These are phyloP conservation scores for Sturnus vulgaris DNA, from an alignment of 2,113 vertebrate species.

Conservation along the genomic window DNA sequence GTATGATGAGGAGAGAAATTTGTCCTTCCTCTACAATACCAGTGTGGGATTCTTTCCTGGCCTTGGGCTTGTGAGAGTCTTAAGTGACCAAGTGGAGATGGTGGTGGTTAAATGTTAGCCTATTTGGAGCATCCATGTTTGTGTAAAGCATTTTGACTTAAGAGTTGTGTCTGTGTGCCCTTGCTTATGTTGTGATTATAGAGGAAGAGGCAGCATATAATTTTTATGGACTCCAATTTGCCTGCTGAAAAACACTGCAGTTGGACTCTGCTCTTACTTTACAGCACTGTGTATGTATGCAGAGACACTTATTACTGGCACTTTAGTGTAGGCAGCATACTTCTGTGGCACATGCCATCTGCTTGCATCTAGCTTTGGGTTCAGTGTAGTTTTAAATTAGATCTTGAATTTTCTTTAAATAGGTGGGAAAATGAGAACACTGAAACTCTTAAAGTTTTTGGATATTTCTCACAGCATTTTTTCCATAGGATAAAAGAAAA, in stretches of 20 bases:
- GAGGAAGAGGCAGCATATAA: neutral
- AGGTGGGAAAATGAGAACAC: neutral
- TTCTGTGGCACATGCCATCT: neutral
- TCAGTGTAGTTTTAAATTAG: neutral
- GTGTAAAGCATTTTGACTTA: neutral
- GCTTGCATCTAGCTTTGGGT: neutral
- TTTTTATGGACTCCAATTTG: neutral
- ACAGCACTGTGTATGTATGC: rapidly evolving
- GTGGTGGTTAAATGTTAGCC: neutral
- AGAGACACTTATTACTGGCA: neutral
- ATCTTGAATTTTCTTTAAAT: neutral
- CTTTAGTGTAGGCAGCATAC: neutral
- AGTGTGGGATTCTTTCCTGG: neutral
- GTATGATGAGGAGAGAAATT: neutral
- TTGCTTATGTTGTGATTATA: neutral
- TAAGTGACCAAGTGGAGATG: neutral
- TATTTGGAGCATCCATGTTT: rapidly evolving
- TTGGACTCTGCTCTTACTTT: neutral
- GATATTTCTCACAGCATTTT: neutral
- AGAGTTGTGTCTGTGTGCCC: neutral
- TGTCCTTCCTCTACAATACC: neutral
- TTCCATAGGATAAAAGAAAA: neutral
- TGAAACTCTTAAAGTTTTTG: neutral
- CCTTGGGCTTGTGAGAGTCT: neutral
- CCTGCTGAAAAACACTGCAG: neutral